phyloP scores from a whole-genome alignment of 2,888 invertebrate genomes.

The Lottia scabra region DNA sequence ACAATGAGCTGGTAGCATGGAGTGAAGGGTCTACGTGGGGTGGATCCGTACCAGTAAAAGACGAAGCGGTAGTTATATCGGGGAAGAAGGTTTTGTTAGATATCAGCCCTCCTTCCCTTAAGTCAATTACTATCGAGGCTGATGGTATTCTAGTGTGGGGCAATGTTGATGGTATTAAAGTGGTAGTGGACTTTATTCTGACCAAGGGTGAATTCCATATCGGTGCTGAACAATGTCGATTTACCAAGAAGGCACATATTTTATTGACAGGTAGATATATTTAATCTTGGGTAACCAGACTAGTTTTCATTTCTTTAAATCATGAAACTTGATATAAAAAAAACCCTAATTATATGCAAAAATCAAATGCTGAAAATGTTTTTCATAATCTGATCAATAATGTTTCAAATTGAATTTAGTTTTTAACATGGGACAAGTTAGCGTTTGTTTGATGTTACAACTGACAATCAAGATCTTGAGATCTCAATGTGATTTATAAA shows the following conservation, averaged over 20 bases:
- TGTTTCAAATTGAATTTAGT: no score
- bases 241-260: conserved; percentile 27
- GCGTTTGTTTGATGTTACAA: no score
- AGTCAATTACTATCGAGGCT: conserved; percentile 20
- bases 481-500: no score
- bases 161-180: conserved; percentile 17
- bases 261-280: conserved; percentile 27
- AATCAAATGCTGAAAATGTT: no score
- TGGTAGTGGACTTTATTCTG: conserved; percentile 31
- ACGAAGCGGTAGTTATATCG: conserved; percentile 1
- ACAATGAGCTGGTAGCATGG: conserved; percentile 17
- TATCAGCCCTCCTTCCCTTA: conserved; percentile 14
- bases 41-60: conserved; percentile 4
- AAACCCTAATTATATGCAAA: no score
- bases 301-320: no score
- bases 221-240: conserved; percentile 33
- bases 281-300: no score
- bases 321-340: no score
- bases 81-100: conserved; percentile 23
- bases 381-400: no score
- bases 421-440: no score
- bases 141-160: conserved; percentile 32
- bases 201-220: conserved; percentile 36
- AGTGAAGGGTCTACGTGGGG: conserved; percentile 13
- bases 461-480: no score